Evolutionary conservation across 2,113 vertebrate species (phyloP).

Genomic region (Eudorcas thomsonii): DNA sequence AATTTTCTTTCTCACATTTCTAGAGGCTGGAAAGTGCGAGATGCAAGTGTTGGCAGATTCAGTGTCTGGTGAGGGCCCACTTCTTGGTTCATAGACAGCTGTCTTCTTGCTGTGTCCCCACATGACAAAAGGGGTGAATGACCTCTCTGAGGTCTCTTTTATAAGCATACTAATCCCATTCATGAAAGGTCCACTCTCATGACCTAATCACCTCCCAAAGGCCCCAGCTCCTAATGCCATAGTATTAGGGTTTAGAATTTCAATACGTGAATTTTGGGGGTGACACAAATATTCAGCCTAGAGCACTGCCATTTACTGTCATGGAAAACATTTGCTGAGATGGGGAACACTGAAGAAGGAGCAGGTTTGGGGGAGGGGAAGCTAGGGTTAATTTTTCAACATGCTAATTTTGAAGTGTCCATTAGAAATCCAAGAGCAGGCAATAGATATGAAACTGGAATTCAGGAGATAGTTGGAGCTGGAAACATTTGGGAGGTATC

Average conservation of each 20-base stretch:
- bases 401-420: conserved; percentile 1
- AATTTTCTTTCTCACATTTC: neutral
- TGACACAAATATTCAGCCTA: neutral
- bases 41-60: neutral
- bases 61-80: neutral
- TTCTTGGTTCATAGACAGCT: neutral
- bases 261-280: neutral
- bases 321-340: neutral
- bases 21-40: neutral
- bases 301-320: neutral
- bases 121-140: neutral
- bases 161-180: neutral
- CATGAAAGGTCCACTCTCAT: neutral
- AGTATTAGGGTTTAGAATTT: neutral
- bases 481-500: neutral
- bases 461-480: neutral
- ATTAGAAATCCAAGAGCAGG: neutral
- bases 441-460: neutral
- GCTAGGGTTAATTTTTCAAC: neutral
- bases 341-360: neutral
- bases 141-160: neutral
- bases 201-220: neutral
- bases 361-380: neutral
- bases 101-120: neutral
- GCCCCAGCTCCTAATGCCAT: neutral